Evolutionary conservation across 2,113 vertebrate species (phyloP).

Genomic region (Pollimyrus isidori): DNA sequence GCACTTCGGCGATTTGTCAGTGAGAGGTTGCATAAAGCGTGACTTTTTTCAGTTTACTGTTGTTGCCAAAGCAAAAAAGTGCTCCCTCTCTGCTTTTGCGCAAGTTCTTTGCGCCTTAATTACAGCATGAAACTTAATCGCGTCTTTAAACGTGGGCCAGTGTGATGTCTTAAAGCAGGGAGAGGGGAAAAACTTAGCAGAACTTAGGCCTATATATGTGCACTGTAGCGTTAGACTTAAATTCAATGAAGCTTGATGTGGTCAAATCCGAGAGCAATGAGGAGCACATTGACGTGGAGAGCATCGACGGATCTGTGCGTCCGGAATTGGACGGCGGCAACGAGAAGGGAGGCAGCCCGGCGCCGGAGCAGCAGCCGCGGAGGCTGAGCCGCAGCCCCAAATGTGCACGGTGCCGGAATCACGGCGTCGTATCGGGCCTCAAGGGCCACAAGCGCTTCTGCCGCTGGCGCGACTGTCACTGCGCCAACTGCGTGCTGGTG

Average conservation of each 20-base stretch:
- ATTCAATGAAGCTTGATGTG: conserved; percentile 31
- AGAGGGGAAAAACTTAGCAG: not conserved
- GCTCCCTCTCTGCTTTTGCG: not conserved
- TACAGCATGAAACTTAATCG: conserved; percentile 11
- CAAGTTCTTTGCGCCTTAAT: not conserved
- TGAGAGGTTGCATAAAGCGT: conserved; percentile 45
- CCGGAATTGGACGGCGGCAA: not conserved
- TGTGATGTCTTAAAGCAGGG: not conserved
- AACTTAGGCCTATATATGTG: conserved; percentile 51
- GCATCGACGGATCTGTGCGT: conserved; percentile 42
- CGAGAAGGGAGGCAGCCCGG: conserved; percentile 16
- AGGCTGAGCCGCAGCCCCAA: conserved; percentile 66
- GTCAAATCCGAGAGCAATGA: conserved; percentile 38
- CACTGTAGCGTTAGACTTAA: conserved; percentile 43
- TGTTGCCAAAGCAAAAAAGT: not conserved
- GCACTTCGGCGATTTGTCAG: conserved; percentile 34
- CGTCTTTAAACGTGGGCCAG: not conserved
- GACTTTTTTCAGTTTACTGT: conserved; percentile 18
- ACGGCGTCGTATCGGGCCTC: conserved; percentile 68
- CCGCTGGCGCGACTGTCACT: conserved; percentile 69
- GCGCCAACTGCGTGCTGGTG: conserved; percentile 66
- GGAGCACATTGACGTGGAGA: conserved; percentile 50
- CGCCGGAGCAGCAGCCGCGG: conserved; percentile 40
- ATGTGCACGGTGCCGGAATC: conserved; percentile 70
- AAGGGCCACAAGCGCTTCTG: conserved; percentile 72